A percentile compares a stretch with the other conserved stretches of the same genome.
phyloP scores from a whole-genome alignment of 2,888 invertebrate species.

The Athalia cordata region DNA sequence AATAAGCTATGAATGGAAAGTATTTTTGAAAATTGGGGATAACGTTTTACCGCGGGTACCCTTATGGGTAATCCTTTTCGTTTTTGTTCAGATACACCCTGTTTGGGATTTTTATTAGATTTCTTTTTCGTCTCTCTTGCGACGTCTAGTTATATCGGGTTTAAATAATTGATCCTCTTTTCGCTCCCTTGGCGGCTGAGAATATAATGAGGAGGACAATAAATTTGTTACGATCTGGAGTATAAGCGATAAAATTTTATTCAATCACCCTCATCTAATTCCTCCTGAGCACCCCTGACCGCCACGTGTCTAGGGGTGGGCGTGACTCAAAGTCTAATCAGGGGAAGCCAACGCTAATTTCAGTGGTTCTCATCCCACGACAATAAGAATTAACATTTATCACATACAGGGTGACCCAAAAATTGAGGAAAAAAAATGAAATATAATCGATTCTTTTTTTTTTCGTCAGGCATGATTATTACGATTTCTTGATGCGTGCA shows the following conservation, averaged over 20 bases:
- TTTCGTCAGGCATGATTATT: too few relatives aligned
- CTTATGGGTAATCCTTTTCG: too few relatives aligned
- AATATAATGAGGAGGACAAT: too few relatives aligned
- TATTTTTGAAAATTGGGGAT: background rate
- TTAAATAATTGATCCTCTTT: too few relatives aligned
- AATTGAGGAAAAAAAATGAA: background rate
- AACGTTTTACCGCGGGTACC: background rate
- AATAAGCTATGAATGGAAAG: background rate
- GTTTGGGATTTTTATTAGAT: too few relatives aligned
- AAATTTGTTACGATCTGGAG: background rate
- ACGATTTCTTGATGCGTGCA: too few relatives aligned
- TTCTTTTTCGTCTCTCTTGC: too few relatives aligned
- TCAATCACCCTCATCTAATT: conserved; percentile 37
- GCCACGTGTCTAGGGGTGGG: conserved; percentile 45
- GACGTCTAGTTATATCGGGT: too few relatives aligned
- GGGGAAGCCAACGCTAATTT: conserved; percentile 43
- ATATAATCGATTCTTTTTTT: too few relatives aligned
- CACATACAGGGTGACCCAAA: background rate
- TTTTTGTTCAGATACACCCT: too few relatives aligned
- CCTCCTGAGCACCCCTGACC: conserved; percentile 41
- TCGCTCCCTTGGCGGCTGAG: too few relatives aligned
- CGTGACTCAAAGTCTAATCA: conserved; percentile 48
- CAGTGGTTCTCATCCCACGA: conserved; percentile 41
- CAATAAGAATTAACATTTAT: background rate
- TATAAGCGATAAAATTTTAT: conserved; percentile 19